Evolutionary conservation across 2,113 vertebrate species (phyloP).

Genomic region (Chloropsis cyanopogon): DNA sequence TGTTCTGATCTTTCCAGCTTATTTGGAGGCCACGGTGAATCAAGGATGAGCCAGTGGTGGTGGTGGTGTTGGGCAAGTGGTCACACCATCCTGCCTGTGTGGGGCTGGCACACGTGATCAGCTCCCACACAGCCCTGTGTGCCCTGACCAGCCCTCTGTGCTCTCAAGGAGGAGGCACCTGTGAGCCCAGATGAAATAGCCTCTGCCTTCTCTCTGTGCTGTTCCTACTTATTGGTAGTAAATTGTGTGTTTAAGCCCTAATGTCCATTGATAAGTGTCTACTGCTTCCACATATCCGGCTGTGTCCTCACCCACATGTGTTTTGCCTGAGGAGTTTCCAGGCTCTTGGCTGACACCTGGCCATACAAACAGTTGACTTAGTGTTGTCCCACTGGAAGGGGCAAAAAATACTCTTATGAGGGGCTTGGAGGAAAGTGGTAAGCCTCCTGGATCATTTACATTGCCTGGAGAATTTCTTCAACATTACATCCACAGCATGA

Average conservation of each 20-base stretch:
- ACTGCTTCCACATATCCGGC: accelerated
- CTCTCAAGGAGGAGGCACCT: not conserved
- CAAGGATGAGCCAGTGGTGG: accelerated
- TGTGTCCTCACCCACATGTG: accelerated
- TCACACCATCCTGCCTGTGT: not conserved
- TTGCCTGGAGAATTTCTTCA: not conserved
- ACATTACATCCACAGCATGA: not conserved
- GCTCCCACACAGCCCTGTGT: not conserved
- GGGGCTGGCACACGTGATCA: not conserved
- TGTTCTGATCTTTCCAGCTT: not conserved
- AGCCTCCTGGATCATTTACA: not conserved
- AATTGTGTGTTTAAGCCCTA: not conserved
- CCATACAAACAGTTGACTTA: not conserved
- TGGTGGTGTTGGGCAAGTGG: not conserved
- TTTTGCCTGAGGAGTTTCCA: not conserved
- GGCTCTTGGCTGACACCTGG: not conserved
- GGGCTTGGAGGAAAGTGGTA: not conserved
- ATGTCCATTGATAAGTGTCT: not conserved
- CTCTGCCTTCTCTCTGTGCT: not conserved
- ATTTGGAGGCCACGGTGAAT: not conserved
- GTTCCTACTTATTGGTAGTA: not conserved
- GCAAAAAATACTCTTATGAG: not conserved
- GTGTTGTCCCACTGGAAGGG: not conserved
- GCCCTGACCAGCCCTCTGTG: not conserved
- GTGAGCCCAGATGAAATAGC: not conserved